Conservation (phyloP, 2,113 vertebrate genomes). For the Noturus placidus region DNA sequence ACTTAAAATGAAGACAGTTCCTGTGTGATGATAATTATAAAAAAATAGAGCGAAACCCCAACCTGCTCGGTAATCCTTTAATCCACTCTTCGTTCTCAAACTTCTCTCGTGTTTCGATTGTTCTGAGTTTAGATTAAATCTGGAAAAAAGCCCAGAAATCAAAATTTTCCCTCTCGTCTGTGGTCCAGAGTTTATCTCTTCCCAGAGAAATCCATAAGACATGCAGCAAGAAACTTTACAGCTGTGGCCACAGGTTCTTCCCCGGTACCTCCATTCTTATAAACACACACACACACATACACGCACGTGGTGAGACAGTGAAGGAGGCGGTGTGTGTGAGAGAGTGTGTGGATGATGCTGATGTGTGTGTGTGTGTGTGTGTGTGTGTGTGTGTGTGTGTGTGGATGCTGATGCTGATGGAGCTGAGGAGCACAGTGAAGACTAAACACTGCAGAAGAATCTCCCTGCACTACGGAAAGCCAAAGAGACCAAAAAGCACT, state of each 20-base stretch:
- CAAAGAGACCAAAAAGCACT: not conserved
- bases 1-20: not conserved
- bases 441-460: slow-evolving; percentile 34
- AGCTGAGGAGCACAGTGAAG: slow-evolving; percentile 9
- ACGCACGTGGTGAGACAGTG: not conserved
- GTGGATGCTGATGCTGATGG: slow-evolving; percentile 10
- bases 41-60: not conserved
- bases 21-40: not conserved
- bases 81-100: not conserved
- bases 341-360: not conserved
- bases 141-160: not conserved
- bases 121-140: not conserved
- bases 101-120: not conserved
- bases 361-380: not conserved
- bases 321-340: not conserved
- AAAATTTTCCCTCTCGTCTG: not conserved
- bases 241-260: slow-evolving; percentile 19
- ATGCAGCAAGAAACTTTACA: slow-evolving; percentile 7
- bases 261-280: not conserved
- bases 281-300: not conserved
- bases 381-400: slow-evolving; percentile 14
- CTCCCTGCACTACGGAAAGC: slow-evolving; percentile 33
- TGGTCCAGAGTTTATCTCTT: not conserved
- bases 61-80: slow-evolving; percentile 5
- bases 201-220: not conserved